Percentiles rank a stretch among this genome's conserved stretches.
Conservation (phyloP, 2,888 invertebrate genomes). For the Cataglyphis albicans region DNA sequence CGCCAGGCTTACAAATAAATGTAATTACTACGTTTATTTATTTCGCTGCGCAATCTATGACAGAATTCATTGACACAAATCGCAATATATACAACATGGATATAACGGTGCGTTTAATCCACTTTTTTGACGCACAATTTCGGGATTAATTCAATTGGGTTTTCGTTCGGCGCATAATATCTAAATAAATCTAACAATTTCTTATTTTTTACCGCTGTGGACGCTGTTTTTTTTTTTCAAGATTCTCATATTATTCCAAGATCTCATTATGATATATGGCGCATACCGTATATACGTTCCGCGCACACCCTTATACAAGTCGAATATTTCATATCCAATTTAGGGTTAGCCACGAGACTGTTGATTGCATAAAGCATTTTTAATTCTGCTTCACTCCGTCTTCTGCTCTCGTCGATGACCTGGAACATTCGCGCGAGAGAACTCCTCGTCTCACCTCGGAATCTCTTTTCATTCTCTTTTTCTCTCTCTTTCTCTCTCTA, state of each 20-base stretch:
- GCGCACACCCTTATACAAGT: neutral
- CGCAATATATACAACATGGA: conserved; percentile 26
- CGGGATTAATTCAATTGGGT: conserved; percentile 39
- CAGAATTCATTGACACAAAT: conserved; percentile 50
- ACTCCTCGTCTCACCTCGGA: conserved; percentile 28
- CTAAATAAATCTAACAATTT: conserved; percentile 36
- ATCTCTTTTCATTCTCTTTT: conserved; percentile 37
- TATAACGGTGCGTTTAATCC: conserved; percentile 33
- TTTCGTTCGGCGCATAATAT: conserved; percentile 26
- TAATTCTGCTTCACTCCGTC: conserved; percentile 12
- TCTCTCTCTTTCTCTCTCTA: conserved; percentile 12
- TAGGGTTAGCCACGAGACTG: conserved; percentile 4
- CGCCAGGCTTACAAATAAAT: conserved; percentile 54
- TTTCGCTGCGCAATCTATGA: conserved; percentile 55
- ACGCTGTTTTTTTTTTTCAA: neutral
- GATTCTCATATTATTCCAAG: neutral
- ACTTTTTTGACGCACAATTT: conserved; percentile 46
- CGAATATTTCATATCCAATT: conserved; percentile 21
- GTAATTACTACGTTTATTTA: conserved; percentile 56
- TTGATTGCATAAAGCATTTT: conserved; percentile 30
- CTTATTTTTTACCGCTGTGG: neutral
- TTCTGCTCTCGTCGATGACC: conserved; percentile 17
- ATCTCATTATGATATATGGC: neutral
- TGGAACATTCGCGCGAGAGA: conserved; percentile 4
- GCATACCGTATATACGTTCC: neutral